Conservation (phyloP, 30 jellyfish, hydroid and myxozoan genomes). For the Hydractinia symbiolongicarpus region DNA sequence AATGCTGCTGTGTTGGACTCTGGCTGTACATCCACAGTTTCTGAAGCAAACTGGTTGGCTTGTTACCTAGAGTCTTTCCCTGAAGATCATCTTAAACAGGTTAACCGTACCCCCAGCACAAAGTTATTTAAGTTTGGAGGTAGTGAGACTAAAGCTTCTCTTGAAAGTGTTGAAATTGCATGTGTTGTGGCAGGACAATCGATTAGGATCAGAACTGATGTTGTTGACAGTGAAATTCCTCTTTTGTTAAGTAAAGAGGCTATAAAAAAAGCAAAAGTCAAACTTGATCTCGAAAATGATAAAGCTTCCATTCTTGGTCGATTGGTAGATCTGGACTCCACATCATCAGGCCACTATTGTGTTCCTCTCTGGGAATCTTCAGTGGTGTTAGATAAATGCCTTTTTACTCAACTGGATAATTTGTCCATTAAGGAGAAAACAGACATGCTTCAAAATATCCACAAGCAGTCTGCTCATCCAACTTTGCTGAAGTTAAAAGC, state of each 20-base stretch:
- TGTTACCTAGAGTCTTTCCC: no score
- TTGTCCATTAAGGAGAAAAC: conserved; percentile 16
- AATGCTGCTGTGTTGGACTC: conserved; percentile 1
- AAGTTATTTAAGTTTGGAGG: conserved; percentile 37
- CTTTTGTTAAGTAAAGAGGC: conserved; percentile 21
- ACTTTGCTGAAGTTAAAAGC: conserved; percentile 9
- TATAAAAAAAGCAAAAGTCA: conserved; percentile 36
- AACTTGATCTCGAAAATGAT: conserved; percentile 30
- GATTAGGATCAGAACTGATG: conserved; percentile 31
- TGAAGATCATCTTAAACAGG: no score
- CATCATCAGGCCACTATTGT: conserved; percentile 34
- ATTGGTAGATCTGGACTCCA: conserved; percentile 12
- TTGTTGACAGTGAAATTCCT: conserved; percentile 30
- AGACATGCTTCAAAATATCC: conserved; percentile 3
- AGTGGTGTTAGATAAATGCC: not conserved
- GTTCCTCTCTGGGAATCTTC: conserved; percentile 5
- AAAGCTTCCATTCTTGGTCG: conserved; percentile 32
- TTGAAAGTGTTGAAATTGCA: conserved; percentile 23
- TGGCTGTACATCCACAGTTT: not conserved
- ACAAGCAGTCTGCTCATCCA: conserved; percentile 35
- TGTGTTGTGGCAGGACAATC: conserved; percentile 17
- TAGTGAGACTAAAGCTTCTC: conserved; percentile 28
- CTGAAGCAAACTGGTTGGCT: no score
- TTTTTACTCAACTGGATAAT: not conserved
- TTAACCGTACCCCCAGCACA: not conserved